Evolutionary conservation across 2,113 vertebrate species (phyloP), one percentile per base, ranked within the genome.

Genomic region (Pyxicephalus adspersus): DNA sequence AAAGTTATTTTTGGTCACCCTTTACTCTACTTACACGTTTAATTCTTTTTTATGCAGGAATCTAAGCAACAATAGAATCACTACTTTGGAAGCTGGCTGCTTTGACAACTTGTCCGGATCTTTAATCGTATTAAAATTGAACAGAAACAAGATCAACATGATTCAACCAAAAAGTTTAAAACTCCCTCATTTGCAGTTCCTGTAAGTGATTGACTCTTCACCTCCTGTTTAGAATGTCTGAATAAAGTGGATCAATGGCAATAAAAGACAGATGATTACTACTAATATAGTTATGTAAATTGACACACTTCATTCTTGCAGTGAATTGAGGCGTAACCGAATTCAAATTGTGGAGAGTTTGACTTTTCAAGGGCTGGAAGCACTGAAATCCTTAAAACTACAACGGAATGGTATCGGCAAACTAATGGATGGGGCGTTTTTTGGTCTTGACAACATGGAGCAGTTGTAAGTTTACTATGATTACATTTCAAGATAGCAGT

Each of bases 341-440:
- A 98, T 99, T 89, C 96, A 96, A 88, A 89, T 91, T 68, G 95
- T 99, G 83, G 97, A 99, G 86, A 96, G 97, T 50, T 93, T 99
- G 50, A 98, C 96, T 2, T 99, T 99, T 89, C 97, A 99, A 90
- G 97, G 96, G 3, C 92, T 98, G 88, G 96, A 98, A 19, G 94
- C 95, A 19, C 89, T 99, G 83, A 95, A 92, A 84, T 96, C 95
- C 23, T 90, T 99, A 87, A 98, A 98, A 90, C 94, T 99, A 95
- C 97, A 99, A 76, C 93, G 96, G 83, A 99, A 99, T 79, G 94
- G 96, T 85, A 95, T 99, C 85, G 94, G 90, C 64, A 96, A 92
- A 88, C 93, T 99, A 34, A 98, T 98, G 95, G 97, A 99, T 68
- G 98, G 96, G 71, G 98, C 98, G 0, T 98, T 99, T 86, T 99